Evolutionary conservation across 2,113 vertebrate genomes (phyloP).

Genomic region (Hippocampus mohnikei): DNA sequence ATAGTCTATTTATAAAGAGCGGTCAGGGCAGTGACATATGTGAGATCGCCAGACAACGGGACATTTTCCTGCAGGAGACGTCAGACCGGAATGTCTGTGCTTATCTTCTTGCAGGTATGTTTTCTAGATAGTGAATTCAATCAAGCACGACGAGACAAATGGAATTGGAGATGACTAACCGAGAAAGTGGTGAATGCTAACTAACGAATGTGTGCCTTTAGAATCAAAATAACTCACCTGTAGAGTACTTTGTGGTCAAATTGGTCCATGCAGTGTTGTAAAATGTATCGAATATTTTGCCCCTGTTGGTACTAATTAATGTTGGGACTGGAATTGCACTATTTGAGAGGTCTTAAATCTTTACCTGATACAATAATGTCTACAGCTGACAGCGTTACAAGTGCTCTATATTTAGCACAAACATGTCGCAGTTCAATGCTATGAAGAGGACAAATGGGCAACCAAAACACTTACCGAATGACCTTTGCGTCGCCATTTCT

Average conservation of each 20-base stretch:
- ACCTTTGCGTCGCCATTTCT: constrained; percentile 23
- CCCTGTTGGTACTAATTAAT: background rate
- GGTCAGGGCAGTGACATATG: constrained; percentile 38
- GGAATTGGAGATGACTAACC: background rate
- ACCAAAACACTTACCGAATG: background rate
- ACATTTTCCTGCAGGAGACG: constrained; percentile 41
- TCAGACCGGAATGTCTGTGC: constrained; percentile 30
- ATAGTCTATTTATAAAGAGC: constrained; percentile 73
- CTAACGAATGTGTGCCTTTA: background rate
- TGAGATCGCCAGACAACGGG: constrained; percentile 61
- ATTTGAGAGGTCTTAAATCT: background rate
- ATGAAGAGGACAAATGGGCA: background rate
- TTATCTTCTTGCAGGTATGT: constrained; percentile 13
- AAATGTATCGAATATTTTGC: background rate
- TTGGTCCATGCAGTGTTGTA: too few species aligned
- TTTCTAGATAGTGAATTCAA: background rate
- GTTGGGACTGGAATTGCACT: background rate
- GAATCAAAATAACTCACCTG: background rate
- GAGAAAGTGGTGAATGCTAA: background rate
- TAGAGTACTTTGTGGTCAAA: background rate
- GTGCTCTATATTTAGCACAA: constrained; percentile 31
- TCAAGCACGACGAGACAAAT: background rate
- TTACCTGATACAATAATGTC: background rate
- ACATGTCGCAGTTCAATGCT: constrained; percentile 6
- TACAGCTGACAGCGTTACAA: constrained; percentile 15